Evolutionary conservation across 2,888 invertebrate species (phyloP).

Genomic region (Spodoptera picta): DNA sequence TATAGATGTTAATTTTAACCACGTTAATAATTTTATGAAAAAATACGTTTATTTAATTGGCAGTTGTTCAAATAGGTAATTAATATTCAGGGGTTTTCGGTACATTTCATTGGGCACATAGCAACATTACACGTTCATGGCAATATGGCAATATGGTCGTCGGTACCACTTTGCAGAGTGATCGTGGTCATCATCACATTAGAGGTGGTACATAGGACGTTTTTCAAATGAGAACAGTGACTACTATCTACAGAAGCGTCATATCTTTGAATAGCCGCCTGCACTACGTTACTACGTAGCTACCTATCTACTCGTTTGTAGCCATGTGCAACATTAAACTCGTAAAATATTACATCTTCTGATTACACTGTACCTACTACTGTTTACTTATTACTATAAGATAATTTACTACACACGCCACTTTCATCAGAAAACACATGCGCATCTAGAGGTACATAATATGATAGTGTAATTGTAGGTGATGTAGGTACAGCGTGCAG

Average conservation of each 20-base stretch:
- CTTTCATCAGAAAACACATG: constrained; percentile 3
- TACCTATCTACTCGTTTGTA: constrained; percentile 35
- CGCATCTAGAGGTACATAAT: background rate
- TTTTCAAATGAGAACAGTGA: no score
- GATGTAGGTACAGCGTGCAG: no score
- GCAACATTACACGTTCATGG: no score
- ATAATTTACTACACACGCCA: constrained; percentile 28
- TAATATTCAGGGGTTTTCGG: background rate
- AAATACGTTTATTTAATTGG: background rate
- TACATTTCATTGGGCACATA: constrained; percentile 1
- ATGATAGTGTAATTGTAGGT: no score
- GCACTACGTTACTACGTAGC: background rate
- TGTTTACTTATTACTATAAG: constrained; percentile 3
- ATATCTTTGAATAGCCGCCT: background rate
- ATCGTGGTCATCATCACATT: no score
- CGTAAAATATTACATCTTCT: constrained; percentile 33
- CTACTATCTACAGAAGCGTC: constrained; percentile 4
- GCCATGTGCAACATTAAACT: constrained; percentile 36
- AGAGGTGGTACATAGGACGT: no score
- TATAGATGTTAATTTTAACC: no score
- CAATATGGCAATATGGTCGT: no score
- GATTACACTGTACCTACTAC: constrained; percentile 17
- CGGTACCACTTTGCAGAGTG: no score
- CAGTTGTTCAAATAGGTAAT: constrained; percentile 4
- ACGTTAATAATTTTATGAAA: no score